phyloP scores from a whole-genome alignment of 2,888 invertebrate genomes.

The Oxyteleia sp. region DNA sequence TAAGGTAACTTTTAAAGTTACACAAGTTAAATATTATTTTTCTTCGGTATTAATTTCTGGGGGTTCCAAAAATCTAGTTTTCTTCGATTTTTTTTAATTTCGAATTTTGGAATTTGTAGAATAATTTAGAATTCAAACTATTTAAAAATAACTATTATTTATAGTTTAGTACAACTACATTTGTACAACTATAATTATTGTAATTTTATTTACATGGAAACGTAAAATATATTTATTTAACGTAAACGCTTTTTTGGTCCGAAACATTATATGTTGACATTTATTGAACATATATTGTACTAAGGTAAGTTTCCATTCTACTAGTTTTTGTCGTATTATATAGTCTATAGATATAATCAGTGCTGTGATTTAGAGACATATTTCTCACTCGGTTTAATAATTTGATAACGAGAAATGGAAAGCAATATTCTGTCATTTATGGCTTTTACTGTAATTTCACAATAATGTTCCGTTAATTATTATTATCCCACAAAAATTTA shows the following conservation, averaged over 20 bases:
- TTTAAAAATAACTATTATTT: too few species aligned
- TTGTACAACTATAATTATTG: too few species aligned
- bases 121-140: too few species aligned
- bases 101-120: too few species aligned
- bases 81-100: too few species aligned
- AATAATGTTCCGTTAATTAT: conserved; percentile 8
- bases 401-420: conserved; percentile 8
- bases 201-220: too few species aligned
- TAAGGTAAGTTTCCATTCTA: background rate
- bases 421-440: conserved; percentile 6
- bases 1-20: too few species aligned
- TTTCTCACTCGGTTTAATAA: conserved; percentile 8
- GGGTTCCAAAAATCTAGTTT: too few species aligned
- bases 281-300: background rate
- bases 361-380: conserved; percentile 2
- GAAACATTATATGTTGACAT: background rate
- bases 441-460: conserved; percentile 3
- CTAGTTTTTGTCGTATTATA: background rate
- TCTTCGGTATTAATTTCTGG: too few species aligned
- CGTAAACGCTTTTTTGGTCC: background rate
- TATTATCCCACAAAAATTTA: conserved; percentile 1
- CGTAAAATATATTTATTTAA: too few species aligned
- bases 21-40: too few species aligned
- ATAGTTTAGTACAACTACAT: too few species aligned
- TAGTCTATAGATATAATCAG: conserved; percentile 4